A percentile compares a stretch with the other conserved stretches of the same genome.
Evolutionary conservation across 2,888 invertebrate species (phyloP).

Genomic region (Metallyticus violacea): DNA sequence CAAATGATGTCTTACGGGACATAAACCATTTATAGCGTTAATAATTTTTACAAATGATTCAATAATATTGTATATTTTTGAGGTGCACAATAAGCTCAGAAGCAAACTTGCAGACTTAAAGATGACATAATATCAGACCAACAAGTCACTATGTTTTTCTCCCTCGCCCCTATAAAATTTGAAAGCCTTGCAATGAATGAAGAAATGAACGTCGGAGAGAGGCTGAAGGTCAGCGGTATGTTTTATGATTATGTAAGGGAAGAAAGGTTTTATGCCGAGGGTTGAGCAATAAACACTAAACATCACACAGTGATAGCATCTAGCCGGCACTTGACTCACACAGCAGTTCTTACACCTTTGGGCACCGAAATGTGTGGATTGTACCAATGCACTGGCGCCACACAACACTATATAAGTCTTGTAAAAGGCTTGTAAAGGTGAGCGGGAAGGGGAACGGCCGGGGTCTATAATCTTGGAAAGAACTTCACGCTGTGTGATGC

Average conservation of each 20-base stretch:
- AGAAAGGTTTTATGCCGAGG: background rate
- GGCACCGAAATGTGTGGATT: background rate
- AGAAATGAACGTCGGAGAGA: background rate
- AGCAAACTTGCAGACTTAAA: too few species aligned
- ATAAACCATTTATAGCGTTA: too few species aligned
- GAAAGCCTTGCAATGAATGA: background rate
- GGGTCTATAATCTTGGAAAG: background rate
- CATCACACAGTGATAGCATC: background rate
- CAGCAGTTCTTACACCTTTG: constrained; percentile 2
- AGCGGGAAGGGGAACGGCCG: background rate
- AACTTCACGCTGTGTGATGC: background rate
- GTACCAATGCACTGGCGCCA: background rate
- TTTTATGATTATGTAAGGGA: background rate
- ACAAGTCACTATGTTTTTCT: background rate
- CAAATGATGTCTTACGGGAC: too few species aligned
- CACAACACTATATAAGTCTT: too few species aligned
- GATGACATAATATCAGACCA: background rate
- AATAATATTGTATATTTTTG: too few species aligned
- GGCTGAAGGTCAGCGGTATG: too few species aligned
- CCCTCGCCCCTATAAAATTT: too few species aligned
- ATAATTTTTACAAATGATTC: too few species aligned
- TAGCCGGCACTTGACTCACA: background rate
- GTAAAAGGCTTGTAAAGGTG: background rate
- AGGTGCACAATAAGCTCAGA: too few species aligned
- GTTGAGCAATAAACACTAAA: background rate